Base-by-base conservation (phyloP, 2,888 invertebrate genomes). In the Rhingia rostrata region DNA sequence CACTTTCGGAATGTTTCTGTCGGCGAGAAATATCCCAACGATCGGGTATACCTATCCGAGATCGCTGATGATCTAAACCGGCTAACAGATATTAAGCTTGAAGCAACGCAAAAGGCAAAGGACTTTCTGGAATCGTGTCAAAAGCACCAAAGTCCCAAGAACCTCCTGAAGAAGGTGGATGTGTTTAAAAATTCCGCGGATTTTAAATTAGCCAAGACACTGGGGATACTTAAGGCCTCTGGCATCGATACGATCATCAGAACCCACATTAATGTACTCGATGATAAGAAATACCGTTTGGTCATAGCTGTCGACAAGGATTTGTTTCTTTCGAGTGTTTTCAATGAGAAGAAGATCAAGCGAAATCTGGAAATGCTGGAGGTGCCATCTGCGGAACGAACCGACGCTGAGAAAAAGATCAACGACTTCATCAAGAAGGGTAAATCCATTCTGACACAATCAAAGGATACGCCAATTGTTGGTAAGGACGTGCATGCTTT, bases 101-200 rank as follows among this genome's bases (percentile, higher is more conserved):
- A 81, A 10, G 54, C 81, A 3, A 75, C 81, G 5, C 49, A 72
- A 2, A 85, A 85, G 45, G 85, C 85, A 39, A 81, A 81, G 66
- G 85, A 85, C n/a, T 85, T 72, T 32, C 63, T 85, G 1, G 77
- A 81, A 45, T 85, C 85, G 4, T 85, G 85, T 22, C 51, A 72
- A 43, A 67, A 56, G 4, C 63, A 77, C 12, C 85, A 85, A 56
- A 72, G 9, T 7, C 85, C 85, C 7, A 77, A 80, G 54, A 77
- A 77, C n/a, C 77, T 85, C n/a, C 67, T 85, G 0, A 61, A 64
- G 35, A 82, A 73, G 12, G 85, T 85, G 0, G 75, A 85, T n/a
- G 56, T 85, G 1, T 85, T 72, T 45, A 72, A 81, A 12, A 67
- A 85, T 30, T 75, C 85, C 1, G 39, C 60, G 1, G 47, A 81